Evolutionary conservation across 2,888 invertebrate species (phyloP).

Genomic region (Oscheius onirici): DNA sequence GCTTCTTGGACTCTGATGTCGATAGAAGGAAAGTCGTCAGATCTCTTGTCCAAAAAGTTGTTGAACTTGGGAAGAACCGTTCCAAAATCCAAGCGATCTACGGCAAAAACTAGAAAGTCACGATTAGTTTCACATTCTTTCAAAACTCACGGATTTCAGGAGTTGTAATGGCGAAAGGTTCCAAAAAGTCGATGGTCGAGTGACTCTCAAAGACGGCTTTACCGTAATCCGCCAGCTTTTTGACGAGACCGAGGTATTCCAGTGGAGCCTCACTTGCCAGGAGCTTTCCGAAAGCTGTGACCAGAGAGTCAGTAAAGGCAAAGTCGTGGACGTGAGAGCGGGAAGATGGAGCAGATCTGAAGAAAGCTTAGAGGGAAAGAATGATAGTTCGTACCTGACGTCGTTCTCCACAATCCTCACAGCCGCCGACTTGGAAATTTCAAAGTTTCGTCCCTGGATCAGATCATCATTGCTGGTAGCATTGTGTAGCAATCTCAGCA

Average conservation of each 20-base stretch:
- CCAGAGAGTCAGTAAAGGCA: conserved; percentile 44
- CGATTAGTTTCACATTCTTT: neutral
- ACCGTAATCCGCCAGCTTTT: conserved; percentile 54
- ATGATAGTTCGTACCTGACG: conserved; percentile 30
- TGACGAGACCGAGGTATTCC: conserved; percentile 50
- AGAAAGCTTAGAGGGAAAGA: neutral
- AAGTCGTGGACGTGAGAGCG: conserved; percentile 47
- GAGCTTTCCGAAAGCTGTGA: conserved; percentile 44
- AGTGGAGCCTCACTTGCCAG: conserved; percentile 44
- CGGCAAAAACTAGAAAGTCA: conserved; percentile 49
- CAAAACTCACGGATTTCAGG: conserved; percentile 51
- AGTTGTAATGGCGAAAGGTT: conserved; percentile 47
- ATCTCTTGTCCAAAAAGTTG: conserved; percentile 54
- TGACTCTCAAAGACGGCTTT: conserved; percentile 47
- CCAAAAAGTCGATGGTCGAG: conserved; percentile 43
- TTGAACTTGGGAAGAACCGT: conserved; percentile 56
- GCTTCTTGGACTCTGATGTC: conserved; percentile 38
- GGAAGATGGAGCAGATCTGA: neutral
- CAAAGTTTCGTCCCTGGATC: conserved; percentile 49
- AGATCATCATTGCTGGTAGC: conserved; percentile 48
- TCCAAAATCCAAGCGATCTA: conserved; percentile 50
- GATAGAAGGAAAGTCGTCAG: conserved; percentile 37
- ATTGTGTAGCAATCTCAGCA: conserved; percentile 45
- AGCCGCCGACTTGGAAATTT: conserved; percentile 52
- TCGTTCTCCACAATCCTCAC: conserved; percentile 46